Percentiles rank a stretch among this genome's conserved stretches.
These are phyloP conservation scores for Spialia ferax DNA, from an alignment of 2,888 invertebrate genomes.

Conservation along the genomic window DNA sequence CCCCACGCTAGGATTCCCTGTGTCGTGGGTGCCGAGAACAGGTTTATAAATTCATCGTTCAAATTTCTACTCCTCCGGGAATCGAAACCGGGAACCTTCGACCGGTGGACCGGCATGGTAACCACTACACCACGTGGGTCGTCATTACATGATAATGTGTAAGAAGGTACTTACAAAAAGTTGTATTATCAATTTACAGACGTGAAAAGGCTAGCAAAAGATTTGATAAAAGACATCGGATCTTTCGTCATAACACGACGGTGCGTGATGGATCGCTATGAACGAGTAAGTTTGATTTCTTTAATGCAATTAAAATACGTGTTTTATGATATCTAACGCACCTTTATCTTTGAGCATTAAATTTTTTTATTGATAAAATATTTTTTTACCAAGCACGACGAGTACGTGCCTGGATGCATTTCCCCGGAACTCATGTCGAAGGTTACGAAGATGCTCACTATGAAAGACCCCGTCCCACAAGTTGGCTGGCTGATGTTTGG, in stretches of 20 bases:
- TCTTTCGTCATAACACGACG: conserved; percentile 74
- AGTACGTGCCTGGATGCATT: conserved; percentile 67
- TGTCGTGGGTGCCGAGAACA: too few relatives aligned
- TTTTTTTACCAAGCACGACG: conserved; percentile 61
- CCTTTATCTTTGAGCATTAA: not conserved
- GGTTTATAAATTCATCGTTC: too few relatives aligned
- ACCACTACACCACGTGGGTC: too few relatives aligned
- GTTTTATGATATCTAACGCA: too few relatives aligned
- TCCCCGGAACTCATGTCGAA: conserved; percentile 68
- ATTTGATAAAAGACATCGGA: conserved; percentile 72
- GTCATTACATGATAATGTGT: too few relatives aligned
- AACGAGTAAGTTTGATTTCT: conserved; percentile 60
- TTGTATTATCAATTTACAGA: conserved; percentile 54
- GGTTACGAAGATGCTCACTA: conserved; percentile 65
- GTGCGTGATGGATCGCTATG: conserved; percentile 74
- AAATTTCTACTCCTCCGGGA: too few relatives aligned
- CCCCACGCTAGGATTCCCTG: too few relatives aligned
- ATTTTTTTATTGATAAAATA: not conserved
- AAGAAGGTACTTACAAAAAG: too few relatives aligned
- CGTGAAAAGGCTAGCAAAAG: conserved; percentile 60
- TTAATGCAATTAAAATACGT: not conserved
- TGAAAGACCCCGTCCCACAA: conserved; percentile 67
- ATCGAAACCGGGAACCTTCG: too few relatives aligned
- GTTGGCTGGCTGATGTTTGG: conserved; percentile 81
- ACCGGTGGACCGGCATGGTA: too few relatives aligned